A percentile compares a stretch with the other conserved stretches of the same genome.
Conservation (phyloP, 2,888 invertebrate genomes). For the Tetranychus truncatus region DNA sequence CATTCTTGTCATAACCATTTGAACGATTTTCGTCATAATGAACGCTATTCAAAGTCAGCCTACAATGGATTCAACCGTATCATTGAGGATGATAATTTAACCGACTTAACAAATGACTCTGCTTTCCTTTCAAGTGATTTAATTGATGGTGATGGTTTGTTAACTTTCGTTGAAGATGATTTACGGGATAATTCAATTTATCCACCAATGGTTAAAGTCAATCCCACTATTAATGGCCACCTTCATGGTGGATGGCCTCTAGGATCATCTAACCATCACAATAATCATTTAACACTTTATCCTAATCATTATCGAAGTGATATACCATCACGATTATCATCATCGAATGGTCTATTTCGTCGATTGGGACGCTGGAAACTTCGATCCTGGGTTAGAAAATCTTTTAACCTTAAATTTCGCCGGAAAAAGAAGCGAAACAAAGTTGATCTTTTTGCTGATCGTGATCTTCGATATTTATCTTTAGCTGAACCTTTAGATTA, state of each 20-base stretch:
- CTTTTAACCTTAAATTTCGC: conserved; percentile 3
- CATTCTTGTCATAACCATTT: too few species aligned
- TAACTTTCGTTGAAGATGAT: background rate
- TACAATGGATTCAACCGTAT: too few species aligned
- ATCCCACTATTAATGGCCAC: background rate
- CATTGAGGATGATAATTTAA: background rate
- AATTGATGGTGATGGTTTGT: background rate
- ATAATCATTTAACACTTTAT: too few species aligned
- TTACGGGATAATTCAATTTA: background rate
- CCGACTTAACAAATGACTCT: background rate
- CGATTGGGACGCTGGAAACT: background rate
- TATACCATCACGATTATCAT: background rate
- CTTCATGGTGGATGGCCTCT: background rate
- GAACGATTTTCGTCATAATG: too few species aligned
- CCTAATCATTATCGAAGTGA: background rate
- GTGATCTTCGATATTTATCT: conserved; percentile 2
- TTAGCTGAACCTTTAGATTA: conserved; percentile 7
- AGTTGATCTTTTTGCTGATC: background rate
- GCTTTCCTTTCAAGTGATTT: background rate
- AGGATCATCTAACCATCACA: background rate
- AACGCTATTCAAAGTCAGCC: too few species aligned
- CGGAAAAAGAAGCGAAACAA: background rate
- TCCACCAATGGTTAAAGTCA: background rate
- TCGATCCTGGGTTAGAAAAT: conserved; percentile 6
- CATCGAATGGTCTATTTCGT: background rate